Conservation (phyloP, 2,888 invertebrate species). For the Eledona agricola region DNA sequence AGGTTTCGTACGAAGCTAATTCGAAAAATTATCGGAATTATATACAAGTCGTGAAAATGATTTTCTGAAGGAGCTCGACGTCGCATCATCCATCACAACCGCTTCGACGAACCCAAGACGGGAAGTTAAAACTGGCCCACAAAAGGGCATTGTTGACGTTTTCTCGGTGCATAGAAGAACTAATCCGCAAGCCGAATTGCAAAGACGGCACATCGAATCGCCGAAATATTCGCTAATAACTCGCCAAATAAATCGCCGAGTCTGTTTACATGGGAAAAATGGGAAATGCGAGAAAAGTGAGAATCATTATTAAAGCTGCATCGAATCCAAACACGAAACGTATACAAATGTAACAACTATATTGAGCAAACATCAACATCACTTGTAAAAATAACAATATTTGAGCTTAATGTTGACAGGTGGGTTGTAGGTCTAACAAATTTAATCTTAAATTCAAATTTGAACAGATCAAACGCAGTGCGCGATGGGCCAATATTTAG, state of each 20-base stretch:
- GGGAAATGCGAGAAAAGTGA: slow-evolving; percentile 26
- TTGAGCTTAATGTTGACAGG: slow-evolving; percentile 61
- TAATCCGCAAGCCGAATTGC: slow-evolving; percentile 29
- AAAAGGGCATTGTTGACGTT: slow-evolving; percentile 23
- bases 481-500: slow-evolving; percentile 64
- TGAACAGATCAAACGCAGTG: slow-evolving; percentile 63
- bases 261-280: slow-evolving; percentile 18
- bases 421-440: slow-evolving; percentile 62
- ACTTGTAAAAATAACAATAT: slow-evolving; percentile 61
- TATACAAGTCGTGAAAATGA: slow-evolving; percentile 37
- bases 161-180: slow-evolving; percentile 8
- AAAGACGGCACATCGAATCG: slow-evolving; percentile 28
- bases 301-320: slow-evolving; percentile 32
- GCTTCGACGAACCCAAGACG: slow-evolving; percentile 5
- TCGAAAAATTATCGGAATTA: slow-evolving; percentile 48
- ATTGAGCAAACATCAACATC: slow-evolving; percentile 55
- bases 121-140: slow-evolving; percentile 19
- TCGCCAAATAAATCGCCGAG: slow-evolving; percentile 26
- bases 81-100: slow-evolving; percentile 29
- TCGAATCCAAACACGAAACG: slow-evolving; percentile 27
- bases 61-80: slow-evolving; percentile 8
- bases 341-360: slow-evolving; percentile 44
- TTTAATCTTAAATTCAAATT: slow-evolving; percentile 65
- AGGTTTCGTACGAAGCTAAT: slow-evolving; percentile 42
- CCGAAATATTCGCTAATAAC: slow-evolving; percentile 31